Evolutionary conservation across 2,113 vertebrate species (phyloP), one percentile per base, ranked within the genome.

Genomic region (Crotalus horridus): DNA sequence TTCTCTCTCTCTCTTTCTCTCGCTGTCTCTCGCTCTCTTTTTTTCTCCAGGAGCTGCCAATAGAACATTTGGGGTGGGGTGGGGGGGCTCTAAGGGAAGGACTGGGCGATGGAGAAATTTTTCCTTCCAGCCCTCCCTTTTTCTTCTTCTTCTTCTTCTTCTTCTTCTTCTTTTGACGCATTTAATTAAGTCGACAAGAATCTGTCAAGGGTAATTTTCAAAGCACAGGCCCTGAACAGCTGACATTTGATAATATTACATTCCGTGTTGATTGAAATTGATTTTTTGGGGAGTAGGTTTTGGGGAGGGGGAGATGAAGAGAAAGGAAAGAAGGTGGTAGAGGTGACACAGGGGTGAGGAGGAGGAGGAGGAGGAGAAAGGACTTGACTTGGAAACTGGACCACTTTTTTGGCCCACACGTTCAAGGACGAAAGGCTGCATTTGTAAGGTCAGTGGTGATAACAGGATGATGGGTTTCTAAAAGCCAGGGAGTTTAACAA

Each of bases 171-270:
- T 98, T 96, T 98, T 98, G 97, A 94, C 98, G 98, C 98, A 99
- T 98, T 99, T 99, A 99, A 99, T 99, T 99, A 99, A 99, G 98
- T 99, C 98, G 98, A 98, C 98, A 98, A 99, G 98, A 98, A 98
- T 98, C 99, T 99, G 99, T 99, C 99, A 99, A 98, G 98, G 98
- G 99, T 99, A 98, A 99, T 99, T 99, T 99, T 99, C 97, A 96
- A 98, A 98, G 98, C 98, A 96, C 97, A 97, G 97, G 97, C 98
- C 98, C 98, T 97, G 98, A 96, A 98, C 98, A 98, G 98, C 98
- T 99, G 99, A 99, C 99, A 99, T 99, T 99, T 99, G 99, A 99
- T 99, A 99, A 99, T 99, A 99, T 99, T 99, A 98, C 98, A 98
- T 98, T 98, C 98, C 97, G 97, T 97, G 98, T 98, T 99, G 99